Evolutionary conservation across 2,888 invertebrate species (phyloP).

Genomic region (Dexiosoma caninum): DNA sequence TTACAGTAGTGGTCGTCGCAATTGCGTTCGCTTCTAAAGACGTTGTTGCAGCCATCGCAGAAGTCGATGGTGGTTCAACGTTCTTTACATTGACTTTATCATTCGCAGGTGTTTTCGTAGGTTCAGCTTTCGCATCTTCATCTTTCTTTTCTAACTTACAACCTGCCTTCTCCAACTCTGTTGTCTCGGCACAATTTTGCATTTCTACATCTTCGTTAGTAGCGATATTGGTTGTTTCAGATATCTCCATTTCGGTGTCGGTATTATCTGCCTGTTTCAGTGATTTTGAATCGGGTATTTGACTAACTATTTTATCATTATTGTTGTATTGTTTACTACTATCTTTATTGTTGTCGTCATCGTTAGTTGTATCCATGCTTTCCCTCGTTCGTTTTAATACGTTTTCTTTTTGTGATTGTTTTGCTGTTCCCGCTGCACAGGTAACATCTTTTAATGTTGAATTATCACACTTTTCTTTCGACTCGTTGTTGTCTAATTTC

Average conservation of each 20-base stretch:
- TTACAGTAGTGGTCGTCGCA: conserved; percentile 60
- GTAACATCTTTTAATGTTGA: conserved; percentile 57
- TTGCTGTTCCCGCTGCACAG: conserved; percentile 33
- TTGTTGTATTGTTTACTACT: conserved; percentile 8
- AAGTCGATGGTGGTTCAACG: conserved; percentile 42
- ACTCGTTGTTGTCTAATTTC: conserved; percentile 67
- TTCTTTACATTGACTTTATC: conserved; percentile 63
- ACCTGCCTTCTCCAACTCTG: conserved; percentile 17
- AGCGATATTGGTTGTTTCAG: too few species aligned
- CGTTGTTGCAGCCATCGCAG: conserved; percentile 35
- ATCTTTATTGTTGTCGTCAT: conserved; percentile 43
- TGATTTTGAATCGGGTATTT: conserved; percentile 25
- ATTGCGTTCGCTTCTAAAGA: conserved; percentile 64
- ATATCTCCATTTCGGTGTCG: not conserved
- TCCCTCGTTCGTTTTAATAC: conserved; percentile 16
- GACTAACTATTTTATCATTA: conserved; percentile 8
- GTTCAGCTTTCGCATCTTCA: conserved; percentile 35
- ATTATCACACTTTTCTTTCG: conserved; percentile 62
- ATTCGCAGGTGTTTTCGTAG: conserved; percentile 39
- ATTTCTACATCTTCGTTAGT: conserved; percentile 65
- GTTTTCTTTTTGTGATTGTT: conserved; percentile 23
- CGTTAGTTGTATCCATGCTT: conserved; percentile 27
- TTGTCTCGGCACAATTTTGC: conserved; percentile 47
- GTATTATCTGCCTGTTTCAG: not conserved
- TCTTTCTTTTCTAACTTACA: conserved; percentile 55